Conservation (phyloP, 2,797 vertebrate genomes). For the Scyliorhinus canicula region DNA sequence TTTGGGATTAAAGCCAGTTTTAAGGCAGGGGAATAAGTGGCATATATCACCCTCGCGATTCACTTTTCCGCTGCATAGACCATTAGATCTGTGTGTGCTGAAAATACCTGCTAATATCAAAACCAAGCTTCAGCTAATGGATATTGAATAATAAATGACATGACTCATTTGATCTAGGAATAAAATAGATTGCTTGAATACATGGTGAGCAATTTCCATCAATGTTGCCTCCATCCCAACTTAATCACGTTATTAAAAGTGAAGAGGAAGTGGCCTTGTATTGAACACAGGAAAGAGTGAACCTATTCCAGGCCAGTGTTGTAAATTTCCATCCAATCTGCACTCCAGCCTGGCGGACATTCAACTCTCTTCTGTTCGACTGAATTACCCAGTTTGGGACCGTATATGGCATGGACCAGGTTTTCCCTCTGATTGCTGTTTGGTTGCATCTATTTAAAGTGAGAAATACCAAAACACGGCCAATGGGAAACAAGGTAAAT, state of each 20-base stretch:
- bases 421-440: background rate
- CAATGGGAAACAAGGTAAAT: background rate
- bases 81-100: background rate
- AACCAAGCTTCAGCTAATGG: background rate
- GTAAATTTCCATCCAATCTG: background rate
- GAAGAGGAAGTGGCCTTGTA: background rate
- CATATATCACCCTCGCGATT: background rate
- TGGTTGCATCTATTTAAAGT: background rate
- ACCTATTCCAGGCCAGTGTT: background rate
- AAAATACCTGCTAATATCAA: background rate
- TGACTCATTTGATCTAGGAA: slow-evolving; percentile 25
- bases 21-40: background rate
- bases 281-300: background rate
- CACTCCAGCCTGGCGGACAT: background rate
- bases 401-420: background rate
- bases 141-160: slow-evolving; percentile 30
- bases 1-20: background rate
- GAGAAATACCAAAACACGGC: background rate
- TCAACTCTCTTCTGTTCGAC: background rate
- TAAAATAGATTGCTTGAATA: background rate
- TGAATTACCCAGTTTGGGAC: background rate
- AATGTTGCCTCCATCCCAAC: background rate
- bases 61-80: background rate
- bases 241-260: background rate
- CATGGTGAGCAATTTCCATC: background rate